phyloP scores from a whole-genome alignment of 2,113 vertebrate genomes.

The Hippocampus guttulatus region DNA sequence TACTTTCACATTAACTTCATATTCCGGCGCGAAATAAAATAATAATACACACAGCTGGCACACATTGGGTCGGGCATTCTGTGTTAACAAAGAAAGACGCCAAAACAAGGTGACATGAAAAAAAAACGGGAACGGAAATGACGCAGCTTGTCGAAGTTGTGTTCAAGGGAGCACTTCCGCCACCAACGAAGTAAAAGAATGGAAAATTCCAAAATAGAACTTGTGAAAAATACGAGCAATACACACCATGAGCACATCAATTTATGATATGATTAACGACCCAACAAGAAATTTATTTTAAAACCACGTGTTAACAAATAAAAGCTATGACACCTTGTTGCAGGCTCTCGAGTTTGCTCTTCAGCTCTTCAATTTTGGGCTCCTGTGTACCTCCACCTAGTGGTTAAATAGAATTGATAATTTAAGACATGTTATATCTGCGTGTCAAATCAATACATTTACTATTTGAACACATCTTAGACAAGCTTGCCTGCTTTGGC shows the following conservation, averaged over 20 bases:
- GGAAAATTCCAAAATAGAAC: background rate
- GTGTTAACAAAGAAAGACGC: background rate
- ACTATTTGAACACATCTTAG: background rate
- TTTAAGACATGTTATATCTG: background rate
- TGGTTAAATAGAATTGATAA: background rate
- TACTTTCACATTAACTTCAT: rapidly evolving
- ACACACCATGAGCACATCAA: background rate
- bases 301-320: background rate
- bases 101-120: background rate
- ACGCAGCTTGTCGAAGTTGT: too few relatives aligned
- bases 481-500: constrained; percentile 16
- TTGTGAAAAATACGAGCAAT: background rate
- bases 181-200: background rate
- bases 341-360: constrained; percentile 38
- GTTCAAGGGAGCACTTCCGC: background rate
- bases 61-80: background rate
- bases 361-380: constrained; percentile 42
- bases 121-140: background rate
- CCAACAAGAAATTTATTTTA: background rate
- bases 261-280: background rate
- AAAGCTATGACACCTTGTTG: constrained; percentile 43
- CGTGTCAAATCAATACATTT: background rate
- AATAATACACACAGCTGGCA: too few relatives aligned
- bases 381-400: constrained; percentile 28
- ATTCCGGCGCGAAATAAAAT: rapidly evolving